A percentile compares a stretch with the other conserved stretches of the same genome.
Evolutionary conservation across 1,140 invertebrate species (phyloP).

Genomic region (Thalassaphorura encarpata): DNA sequence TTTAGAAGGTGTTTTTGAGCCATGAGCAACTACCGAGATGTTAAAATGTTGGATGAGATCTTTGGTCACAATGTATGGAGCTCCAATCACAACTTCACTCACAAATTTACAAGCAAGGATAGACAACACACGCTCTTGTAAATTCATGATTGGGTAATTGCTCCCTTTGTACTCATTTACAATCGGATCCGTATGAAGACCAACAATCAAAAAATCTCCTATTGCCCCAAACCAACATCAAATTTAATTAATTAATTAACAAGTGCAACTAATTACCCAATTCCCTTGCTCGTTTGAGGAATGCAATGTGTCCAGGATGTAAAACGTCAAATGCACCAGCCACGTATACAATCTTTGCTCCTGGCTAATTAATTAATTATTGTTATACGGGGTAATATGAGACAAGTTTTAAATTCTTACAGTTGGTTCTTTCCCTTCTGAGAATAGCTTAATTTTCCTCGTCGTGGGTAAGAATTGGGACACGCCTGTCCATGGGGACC

Average conservation of each 20-base stretch:
- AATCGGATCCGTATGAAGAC: constrained; percentile 69
- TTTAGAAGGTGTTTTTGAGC: constrained; percentile 60
- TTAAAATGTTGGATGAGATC: constrained; percentile 95
- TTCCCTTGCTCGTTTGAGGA: constrained; percentile 74
- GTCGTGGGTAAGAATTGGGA: constrained; percentile 97
- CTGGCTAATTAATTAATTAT: constrained; percentile 45
- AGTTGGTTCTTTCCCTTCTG: constrained; percentile 78
- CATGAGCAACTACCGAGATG: constrained; percentile 87
- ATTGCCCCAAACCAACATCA: no score
- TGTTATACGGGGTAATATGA: background rate
- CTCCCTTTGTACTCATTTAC: constrained; percentile 38
- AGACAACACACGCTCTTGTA: constrained; percentile 95
- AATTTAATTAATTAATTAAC: no score
- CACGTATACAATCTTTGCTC: constrained; percentile 91
- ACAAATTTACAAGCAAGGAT: constrained; percentile 98
- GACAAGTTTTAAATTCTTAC: constrained; percentile 36
- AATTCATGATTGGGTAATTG: constrained; percentile 99
- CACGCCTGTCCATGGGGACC: constrained; percentile 93
- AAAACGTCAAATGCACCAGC: constrained; percentile 98
- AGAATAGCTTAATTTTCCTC: constrained; percentile 96
- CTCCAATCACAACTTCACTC: constrained; percentile 97
- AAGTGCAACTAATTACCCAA: no score
- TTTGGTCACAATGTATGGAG: constrained; percentile 84
- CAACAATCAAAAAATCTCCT: constrained; percentile 98
- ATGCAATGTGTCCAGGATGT: constrained; percentile 95